Conservation (phyloP, 2,797 vertebrate genomes). For the Argentina silus region DNA sequence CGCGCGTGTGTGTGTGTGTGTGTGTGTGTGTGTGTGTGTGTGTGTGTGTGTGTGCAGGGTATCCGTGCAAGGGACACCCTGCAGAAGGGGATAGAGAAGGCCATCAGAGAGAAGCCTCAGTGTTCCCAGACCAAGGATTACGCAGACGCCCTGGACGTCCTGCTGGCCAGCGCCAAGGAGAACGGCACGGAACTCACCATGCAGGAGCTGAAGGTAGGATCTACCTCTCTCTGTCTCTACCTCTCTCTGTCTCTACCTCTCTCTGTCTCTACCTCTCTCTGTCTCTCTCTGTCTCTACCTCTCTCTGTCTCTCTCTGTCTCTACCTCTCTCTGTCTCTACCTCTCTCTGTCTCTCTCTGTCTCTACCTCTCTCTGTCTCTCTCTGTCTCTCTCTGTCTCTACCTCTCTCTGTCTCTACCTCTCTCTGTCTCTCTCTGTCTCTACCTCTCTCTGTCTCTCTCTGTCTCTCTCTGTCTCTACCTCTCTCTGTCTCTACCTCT, state of each 20-base stretch:
- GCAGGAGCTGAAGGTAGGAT: slow-evolving; percentile 95
- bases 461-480: too few relatives aligned
- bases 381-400: too few relatives aligned
- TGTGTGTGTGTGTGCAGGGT: slow-evolving; percentile 75
- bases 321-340: too few relatives aligned
- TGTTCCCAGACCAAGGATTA: slow-evolving; percentile 93
- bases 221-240: slow-evolving; percentile 5
- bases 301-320: too few relatives aligned
- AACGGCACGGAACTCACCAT: slow-evolving; percentile 94
- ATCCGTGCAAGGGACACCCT: slow-evolving; percentile 91
- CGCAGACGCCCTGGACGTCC: slow-evolving; percentile 89
- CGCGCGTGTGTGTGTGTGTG: slow-evolving; percentile 1
- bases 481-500: too few relatives aligned
- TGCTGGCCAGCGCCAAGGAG: slow-evolving; percentile 95
- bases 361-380: too few relatives aligned
- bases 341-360: too few relatives aligned
- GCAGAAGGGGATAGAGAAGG: slow-evolving; percentile 93
- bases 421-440: too few relatives aligned
- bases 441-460: too few relatives aligned
- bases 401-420: too few relatives aligned
- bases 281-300: too few relatives aligned
- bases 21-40: neutral
- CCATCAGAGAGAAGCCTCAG: slow-evolving; percentile 93
- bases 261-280: too few relatives aligned
- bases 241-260: neutral